Conservation (phyloP, 2,888 invertebrate species). For the Calephelis perditalis region DNA sequence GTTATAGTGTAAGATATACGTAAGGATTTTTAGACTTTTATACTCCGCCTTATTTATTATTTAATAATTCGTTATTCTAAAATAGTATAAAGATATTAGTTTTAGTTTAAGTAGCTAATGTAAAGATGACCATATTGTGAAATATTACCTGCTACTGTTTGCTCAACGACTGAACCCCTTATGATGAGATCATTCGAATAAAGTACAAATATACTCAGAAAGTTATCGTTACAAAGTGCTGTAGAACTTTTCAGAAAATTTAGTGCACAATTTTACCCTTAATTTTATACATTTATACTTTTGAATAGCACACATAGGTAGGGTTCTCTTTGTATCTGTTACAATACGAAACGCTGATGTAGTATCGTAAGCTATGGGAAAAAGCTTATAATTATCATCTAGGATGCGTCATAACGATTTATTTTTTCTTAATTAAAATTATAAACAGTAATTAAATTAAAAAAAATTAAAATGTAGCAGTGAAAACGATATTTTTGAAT, state of each 20-base stretch:
- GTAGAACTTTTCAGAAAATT: background rate
- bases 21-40: conserved; percentile 31
- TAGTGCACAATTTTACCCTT: background rate
- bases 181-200: background rate
- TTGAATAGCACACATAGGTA: too few species aligned
- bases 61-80: conserved; percentile 26
- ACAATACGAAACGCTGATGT: too few species aligned
- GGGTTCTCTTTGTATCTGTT: too few species aligned
- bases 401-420: too few species aligned
- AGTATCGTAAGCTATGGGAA: too few species aligned
- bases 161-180: conserved; percentile 10
- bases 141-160: background rate
- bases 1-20: conserved; percentile 26
- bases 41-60: conserved; percentile 33
- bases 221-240: background rate
- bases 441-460: too few species aligned
- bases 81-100: conserved; percentile 37
- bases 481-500: too few species aligned
- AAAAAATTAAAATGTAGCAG: too few species aligned
- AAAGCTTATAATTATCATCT: too few species aligned
- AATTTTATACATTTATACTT: too few species aligned
- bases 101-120: conserved; percentile 4
- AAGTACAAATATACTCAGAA: conserved; percentile 1
- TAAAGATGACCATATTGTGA: background rate
- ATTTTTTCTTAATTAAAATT: too few species aligned